Base-by-base conservation (phyloP, 2,113 vertebrate species). In the Passer montanus region DNA sequence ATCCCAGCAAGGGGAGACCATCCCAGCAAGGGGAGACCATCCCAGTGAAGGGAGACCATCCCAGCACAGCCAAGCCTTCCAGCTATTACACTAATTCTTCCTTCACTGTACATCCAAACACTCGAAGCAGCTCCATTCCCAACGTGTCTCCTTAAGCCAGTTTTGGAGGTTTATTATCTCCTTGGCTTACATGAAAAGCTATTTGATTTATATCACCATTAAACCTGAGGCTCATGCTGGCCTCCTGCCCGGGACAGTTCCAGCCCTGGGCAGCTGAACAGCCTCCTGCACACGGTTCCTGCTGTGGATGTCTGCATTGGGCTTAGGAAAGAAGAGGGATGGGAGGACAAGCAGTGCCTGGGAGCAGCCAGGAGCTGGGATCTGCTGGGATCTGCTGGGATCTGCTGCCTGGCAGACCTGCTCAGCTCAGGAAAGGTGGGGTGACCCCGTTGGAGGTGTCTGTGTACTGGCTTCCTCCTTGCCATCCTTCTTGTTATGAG, bases 251-350 rank as follows among this genome's bases (percentile, higher is more conserved):
- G 3, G 59, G 58, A 23, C 27, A 52, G 7, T 33, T 33, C 17
- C 58, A 35, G 14, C 59, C 72, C 7, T 10, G 43, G 63, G 47
- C 59, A 66, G 63, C 30, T 31, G 24, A 56, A 3, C 6, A 81
- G 52, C 13, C 73, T 28, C 58, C 5, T 53, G 85, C 79, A 86
- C 59, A 13, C 13, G 16, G 46, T 4, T 39, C 70, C 43, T 53
- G 8, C 72, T 50, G 2, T 1, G 33, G 58, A 5, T 1, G 2
- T 26, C 24, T 10, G 3, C 7, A 6, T 27, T 15, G 17, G 24
- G 46, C 7, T 68, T 67, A 49, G 53, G 24, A 22, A 30, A 27
- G 52, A 43, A n/a, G 9, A 43, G 23, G 58, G 22, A 37, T 2
- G 23, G 49, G 30, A 56, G 47, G 46, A 49, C 30, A 41, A 15